Evolutionary conservation across 2,113 vertebrate genomes (phyloP).

Genomic region (Ptychochromis oligacanthus): DNA sequence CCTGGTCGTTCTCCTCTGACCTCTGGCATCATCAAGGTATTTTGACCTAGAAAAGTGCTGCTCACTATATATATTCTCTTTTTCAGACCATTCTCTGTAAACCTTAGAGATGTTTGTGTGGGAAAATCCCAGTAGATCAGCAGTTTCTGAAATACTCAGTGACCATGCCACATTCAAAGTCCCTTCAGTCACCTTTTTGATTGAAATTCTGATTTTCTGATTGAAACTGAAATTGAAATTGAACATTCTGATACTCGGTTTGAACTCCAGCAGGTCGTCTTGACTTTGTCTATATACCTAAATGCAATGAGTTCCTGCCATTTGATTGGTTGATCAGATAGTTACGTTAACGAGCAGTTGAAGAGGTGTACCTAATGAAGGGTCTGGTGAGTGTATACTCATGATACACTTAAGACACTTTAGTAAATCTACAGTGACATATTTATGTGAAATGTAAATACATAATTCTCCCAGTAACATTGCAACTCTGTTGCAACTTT

Average conservation of each 20-base stretch:
- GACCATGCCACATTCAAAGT: too few relatives aligned
- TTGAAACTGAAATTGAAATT: too few relatives aligned
- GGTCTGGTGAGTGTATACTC: background rate
- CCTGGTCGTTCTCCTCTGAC: too few relatives aligned
- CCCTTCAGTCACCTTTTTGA: too few relatives aligned
- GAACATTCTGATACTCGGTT: background rate
- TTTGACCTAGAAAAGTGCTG: background rate
- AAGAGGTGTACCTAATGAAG: background rate
- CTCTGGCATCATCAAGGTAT: background rate
- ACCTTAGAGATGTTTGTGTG: background rate
- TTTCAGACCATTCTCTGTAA: background rate
- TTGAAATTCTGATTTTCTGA: too few relatives aligned
- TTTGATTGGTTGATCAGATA: background rate
- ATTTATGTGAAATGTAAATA: background rate
- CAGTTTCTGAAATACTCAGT: background rate
- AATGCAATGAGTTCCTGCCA: background rate
- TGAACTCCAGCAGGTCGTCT: background rate
- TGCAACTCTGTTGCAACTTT: background rate
- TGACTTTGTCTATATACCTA: background rate
- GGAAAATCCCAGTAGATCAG: background rate
- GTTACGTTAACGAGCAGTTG: background rate
- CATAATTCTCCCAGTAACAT: background rate
- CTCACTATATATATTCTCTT: background rate
- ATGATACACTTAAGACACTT: background rate
- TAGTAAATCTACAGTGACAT: background rate